A percentile compares a stretch with the other conserved stretches of the same genome.
Conservation (phyloP, 1,140 invertebrate species). For the Andricus grossulariae region DNA sequence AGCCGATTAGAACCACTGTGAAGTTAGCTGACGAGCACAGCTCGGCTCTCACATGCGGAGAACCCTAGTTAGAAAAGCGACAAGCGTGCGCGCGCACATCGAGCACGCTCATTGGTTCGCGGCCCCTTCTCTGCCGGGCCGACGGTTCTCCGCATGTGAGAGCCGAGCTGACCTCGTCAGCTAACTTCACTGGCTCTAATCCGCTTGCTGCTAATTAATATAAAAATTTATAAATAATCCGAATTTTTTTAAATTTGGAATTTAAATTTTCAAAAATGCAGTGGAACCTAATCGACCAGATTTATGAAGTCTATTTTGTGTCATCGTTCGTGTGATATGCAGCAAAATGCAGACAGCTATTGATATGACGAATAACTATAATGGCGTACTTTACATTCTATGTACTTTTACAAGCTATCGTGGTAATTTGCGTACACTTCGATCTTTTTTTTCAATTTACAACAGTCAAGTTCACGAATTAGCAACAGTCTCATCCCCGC, state of each 20-base stretch:
- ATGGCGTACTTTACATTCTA: conserved; percentile 39
- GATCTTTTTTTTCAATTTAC: conserved; percentile 29
- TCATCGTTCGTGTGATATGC: conserved; percentile 48
- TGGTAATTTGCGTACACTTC: conserved; percentile 31
- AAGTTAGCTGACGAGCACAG: too few species aligned
- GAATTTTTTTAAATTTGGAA: neutral
- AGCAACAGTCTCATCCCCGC: conserved; percentile 9
- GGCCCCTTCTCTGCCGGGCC: too few species aligned
- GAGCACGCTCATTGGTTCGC: too few species aligned
- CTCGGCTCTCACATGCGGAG: too few species aligned
- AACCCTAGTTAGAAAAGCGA: too few species aligned
- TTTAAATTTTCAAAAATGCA: neutral
- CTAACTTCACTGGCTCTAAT: too few species aligned
- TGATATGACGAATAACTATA: conserved; percentile 54
- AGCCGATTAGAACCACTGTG: too few species aligned
- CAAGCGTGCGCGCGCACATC: too few species aligned
- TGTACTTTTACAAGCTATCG: conserved; percentile 32
- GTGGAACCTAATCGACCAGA: neutral
- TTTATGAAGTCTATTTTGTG: conserved; percentile 26
- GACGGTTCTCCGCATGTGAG: too few species aligned
- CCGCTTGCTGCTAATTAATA: too few species aligned
- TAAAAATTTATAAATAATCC: too few species aligned
- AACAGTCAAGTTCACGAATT: conserved; percentile 17
- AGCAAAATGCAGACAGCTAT: conserved; percentile 46
- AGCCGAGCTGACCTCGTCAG: too few species aligned